Evolutionary conservation across 2,797 vertebrate genomes (phyloP).

Genomic region (Melanotaenia parkinsoni): DNA sequence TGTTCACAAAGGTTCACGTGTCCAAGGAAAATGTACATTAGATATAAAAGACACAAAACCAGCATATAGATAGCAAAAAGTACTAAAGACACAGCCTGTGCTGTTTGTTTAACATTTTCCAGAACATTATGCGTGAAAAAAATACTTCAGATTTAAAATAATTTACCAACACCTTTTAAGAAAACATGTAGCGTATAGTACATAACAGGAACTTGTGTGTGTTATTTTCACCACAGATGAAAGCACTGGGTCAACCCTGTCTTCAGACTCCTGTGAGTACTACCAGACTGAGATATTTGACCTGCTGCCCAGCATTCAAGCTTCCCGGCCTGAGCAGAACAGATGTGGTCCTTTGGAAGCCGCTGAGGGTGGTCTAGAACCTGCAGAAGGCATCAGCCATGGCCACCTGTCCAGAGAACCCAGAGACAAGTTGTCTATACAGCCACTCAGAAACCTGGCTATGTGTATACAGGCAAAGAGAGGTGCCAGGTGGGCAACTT

Average conservation of each 20-base stretch:
- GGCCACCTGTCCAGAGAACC: conserved; percentile 23
- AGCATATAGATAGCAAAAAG: neutral
- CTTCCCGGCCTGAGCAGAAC: conserved; percentile 35
- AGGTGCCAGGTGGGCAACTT: conserved; percentile 63
- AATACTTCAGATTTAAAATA: neutral
- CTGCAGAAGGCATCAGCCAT: neutral
- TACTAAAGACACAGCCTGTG: neutral
- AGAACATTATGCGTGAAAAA: neutral
- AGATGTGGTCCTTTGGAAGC: conserved; percentile 8
- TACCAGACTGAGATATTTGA: conserved; percentile 75
- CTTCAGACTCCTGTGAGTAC: conserved; percentile 71
- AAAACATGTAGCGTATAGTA: neutral
- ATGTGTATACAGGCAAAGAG: conserved; percentile 78
- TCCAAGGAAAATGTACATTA: neutral
- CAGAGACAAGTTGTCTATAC: conserved; percentile 49
- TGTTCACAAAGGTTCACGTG: neutral
- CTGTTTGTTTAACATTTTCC: neutral
- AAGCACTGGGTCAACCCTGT: conserved; percentile 59
- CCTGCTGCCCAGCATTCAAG: conserved; percentile 74
- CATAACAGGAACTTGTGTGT: neutral
- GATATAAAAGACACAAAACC: neutral
- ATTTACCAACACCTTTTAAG: neutral
- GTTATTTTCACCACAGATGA: conserved; percentile 57
- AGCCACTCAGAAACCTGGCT: conserved; percentile 67
- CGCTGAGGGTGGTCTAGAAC: conserved; percentile 6